Base-by-base conservation (phyloP, 2,113 vertebrate genomes). In the Sinosuthora webbiana region DNA sequence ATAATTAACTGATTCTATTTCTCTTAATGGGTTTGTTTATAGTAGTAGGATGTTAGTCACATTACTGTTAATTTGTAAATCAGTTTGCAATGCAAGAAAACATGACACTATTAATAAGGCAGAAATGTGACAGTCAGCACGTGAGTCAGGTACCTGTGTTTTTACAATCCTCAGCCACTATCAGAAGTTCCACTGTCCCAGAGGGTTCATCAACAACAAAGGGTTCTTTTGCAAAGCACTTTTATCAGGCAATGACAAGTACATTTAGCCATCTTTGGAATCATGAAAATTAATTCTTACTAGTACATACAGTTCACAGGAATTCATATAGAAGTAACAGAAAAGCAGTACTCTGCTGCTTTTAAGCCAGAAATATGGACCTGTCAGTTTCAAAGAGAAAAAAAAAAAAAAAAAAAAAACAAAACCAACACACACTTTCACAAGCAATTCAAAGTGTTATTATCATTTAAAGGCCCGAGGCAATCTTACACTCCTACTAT, bases 1-100 rank as follows among this genome's bases (percentile, higher is more conserved):
- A 63, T 9, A 89, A 15, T 83, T 94, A 95, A 83, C 67, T 88
- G 41, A 19, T 76, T 93, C 47, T 64, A 42, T 75, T 90, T 96
- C 80, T 80, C 79, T 80, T 79, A 89, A 81, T 78, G 53, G 18
- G 35, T 56, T 88, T 95, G 90, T 89, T 90, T 90, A 71, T 33
- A 60, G 60, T 10, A 90, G 55, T 23, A 83, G 76, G 73, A 81
- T 89, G 56, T 78, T 73, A 81, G 56, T 81, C 76, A 88, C 35
- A 4, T 83, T 62, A 79, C 2, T 81, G 24, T 92, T 94, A 74
- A 91, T 88, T 92, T 92, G 85, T 87, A 87, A 59, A 78, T 88
- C 68, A 70, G 37, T 81, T 74, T 45, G 53, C 81, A 87, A 45
- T 44, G 69, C 76, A 86, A 88, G 56, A 74, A 86, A 92, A 74